phyloP scores from a whole-genome alignment of 1,140 invertebrate species.

The Achroia grisella region DNA sequence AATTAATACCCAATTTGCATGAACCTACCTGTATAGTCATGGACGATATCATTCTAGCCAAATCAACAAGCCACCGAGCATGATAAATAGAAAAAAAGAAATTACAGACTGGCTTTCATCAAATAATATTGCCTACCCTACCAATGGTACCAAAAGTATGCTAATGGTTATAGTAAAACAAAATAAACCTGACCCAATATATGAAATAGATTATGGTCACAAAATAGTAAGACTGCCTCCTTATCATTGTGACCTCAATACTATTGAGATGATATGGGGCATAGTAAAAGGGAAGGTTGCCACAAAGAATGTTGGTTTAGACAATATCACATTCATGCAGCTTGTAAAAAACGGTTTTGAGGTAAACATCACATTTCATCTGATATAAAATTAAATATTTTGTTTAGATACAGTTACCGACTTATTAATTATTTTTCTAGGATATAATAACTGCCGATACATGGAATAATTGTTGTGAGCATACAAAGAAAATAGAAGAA shows the following conservation, averaged over 20 bases:
- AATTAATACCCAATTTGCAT: constrained; percentile 35
- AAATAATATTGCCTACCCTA: constrained; percentile 1
- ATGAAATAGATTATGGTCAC: constrained; percentile 12
- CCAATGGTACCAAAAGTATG: not conserved
- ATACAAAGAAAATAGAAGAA: no score
- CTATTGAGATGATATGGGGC: constrained; percentile 51
- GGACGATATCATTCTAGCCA: constrained; percentile 45
- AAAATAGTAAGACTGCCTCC: constrained; percentile 37
- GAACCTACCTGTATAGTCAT: constrained; percentile 34
- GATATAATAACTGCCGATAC: no score
- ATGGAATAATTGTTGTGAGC: no score
- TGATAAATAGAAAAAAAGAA: not conserved
- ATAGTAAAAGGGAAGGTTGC: constrained; percentile 22
- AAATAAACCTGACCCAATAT: constrained; percentile 8
- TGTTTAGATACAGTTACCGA: no score
- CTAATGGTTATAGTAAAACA: constrained; percentile 6
- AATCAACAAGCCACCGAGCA: constrained; percentile 18
- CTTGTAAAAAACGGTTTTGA: no score
- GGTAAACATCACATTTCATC: no score
- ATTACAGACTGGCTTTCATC: constrained; percentile 24
- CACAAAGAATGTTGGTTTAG: constrained; percentile 5
- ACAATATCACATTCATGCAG: no score
- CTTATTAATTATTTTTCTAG: no score
- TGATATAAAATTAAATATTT: no score
- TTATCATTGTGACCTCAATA: constrained; percentile 43